Evolutionary conservation across 2,113 vertebrate species (phyloP).

Genomic region (Myodes glareolus): DNA sequence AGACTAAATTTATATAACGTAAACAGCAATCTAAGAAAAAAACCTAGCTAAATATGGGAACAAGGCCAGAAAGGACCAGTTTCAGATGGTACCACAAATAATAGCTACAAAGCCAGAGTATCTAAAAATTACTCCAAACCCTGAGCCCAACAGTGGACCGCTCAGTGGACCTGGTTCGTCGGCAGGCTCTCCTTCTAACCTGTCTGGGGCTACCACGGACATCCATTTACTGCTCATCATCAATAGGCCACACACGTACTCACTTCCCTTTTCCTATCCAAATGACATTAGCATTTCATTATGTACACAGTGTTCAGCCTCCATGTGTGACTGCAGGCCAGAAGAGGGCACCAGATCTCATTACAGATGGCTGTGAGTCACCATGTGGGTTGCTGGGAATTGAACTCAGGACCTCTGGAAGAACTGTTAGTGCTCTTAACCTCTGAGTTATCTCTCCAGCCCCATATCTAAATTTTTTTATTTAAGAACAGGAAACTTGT

Average conservation of each 20-base stretch:
- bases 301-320: no score
- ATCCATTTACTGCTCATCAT: neutral
- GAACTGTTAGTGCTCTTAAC: no score
- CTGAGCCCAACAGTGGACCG: neutral
- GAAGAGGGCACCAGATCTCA: no score
- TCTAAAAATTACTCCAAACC: neutral
- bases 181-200: neutral
- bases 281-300: neutral
- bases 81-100: neutral
- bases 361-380: no score
- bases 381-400: no score
- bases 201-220: neutral
- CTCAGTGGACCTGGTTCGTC: neutral
- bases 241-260: neutral
- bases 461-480: conserved; percentile 7
- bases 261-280: neutral
- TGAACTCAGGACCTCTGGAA: no score
- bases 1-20: neutral
- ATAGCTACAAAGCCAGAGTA: neutral
- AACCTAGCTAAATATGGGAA: neutral
- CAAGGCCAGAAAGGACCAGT: neutral
- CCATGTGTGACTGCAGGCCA: no score
- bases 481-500: conserved; percentile 2
- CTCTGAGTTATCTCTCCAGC: no score
- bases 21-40: neutral